Evolutionary conservation across 1,140 invertebrate species (phyloP).

Genomic region (Drosophila albomicans): DNA sequence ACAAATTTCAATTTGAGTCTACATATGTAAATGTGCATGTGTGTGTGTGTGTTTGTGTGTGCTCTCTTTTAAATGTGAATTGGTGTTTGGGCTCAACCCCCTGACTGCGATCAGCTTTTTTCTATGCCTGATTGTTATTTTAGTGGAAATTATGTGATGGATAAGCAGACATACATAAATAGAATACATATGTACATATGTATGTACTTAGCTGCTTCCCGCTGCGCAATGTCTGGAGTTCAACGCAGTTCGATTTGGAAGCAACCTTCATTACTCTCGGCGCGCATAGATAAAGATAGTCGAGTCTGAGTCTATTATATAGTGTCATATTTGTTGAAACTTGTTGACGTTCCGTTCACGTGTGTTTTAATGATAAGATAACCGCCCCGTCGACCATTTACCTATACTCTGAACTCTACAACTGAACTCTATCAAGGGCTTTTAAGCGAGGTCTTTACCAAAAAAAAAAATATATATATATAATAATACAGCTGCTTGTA

Average conservation of each 20-base stretch:
- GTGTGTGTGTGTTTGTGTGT: conserved; percentile 5
- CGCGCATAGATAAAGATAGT: conserved; percentile 46
- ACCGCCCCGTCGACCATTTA: conserved; percentile 7
- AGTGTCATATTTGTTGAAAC: conserved; percentile 35
- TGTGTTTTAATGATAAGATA: conserved; percentile 73
- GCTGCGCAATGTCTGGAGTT: conserved; percentile 51
- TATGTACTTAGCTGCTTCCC: conserved; percentile 45
- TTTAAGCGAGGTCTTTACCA: conserved; percentile 33
- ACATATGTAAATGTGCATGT: conserved; percentile 1
- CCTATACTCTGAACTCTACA: conserved; percentile 54
- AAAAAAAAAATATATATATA: conserved; percentile 15
- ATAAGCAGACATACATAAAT: conserved; percentile 13
- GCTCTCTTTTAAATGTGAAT: conserved; percentile 12
- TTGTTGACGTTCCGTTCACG: conserved; percentile 62
- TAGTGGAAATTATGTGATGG: conserved; percentile 19
- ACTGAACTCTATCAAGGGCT: conserved; percentile 63
- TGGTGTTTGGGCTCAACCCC: conserved; percentile 22
- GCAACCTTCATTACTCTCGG: conserved; percentile 39
- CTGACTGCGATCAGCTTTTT: conserved; percentile 18
- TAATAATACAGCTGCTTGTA: neutral
- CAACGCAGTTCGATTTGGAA: conserved; percentile 48
- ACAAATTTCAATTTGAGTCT: conserved; percentile 20
- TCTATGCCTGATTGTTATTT: conserved; percentile 30
- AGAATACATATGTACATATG: neutral
- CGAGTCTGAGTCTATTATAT: conserved; percentile 21